Conservation (phyloP, 2,888 invertebrate species). For the Conistra vaccinii region DNA sequence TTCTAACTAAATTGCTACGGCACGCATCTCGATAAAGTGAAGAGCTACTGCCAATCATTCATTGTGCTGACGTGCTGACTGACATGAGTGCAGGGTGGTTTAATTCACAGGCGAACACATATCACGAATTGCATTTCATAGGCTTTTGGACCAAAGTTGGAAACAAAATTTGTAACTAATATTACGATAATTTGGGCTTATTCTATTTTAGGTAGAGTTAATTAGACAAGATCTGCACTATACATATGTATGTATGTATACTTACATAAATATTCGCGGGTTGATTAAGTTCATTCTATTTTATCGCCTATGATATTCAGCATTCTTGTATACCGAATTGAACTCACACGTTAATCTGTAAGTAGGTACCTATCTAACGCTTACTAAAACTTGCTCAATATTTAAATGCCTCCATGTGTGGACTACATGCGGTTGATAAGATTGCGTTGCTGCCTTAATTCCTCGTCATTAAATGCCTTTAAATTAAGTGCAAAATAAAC, state of each 20-base stretch:
- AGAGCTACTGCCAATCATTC: conserved; percentile 43
- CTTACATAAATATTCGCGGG: neutral
- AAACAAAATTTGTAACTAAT: neutral
- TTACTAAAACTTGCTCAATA: conserved; percentile 30
- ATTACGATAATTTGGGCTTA: neutral
- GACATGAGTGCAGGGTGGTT: conserved; percentile 19
- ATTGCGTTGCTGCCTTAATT: conserved; percentile 15
- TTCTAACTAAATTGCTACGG: conserved; percentile 18
- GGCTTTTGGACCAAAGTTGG: neutral
- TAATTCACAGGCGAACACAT: conserved; percentile 16
- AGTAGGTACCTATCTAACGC: neutral
- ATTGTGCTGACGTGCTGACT: conserved; percentile 14
- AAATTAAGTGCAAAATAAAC: conserved; percentile 9
- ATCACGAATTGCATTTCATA: neutral
- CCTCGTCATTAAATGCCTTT: neutral
- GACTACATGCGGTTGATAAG: neutral
- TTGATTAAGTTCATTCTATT: neutral
- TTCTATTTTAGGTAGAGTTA: neutral
- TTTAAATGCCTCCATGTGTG: conserved; percentile 24
- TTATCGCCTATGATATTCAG: neutral
- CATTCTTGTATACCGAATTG: conserved; percentile 40
- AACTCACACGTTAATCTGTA: conserved; percentile 7
- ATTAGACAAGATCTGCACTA: neutral
- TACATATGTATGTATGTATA: too few relatives aligned
- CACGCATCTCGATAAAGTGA: conserved; percentile 13